Evolutionary conservation across 2,797 vertebrate genomes (phyloP), one percentile per base, ranked within the genome.

Genomic region (Oryzias dopingdopingensis): DNA sequence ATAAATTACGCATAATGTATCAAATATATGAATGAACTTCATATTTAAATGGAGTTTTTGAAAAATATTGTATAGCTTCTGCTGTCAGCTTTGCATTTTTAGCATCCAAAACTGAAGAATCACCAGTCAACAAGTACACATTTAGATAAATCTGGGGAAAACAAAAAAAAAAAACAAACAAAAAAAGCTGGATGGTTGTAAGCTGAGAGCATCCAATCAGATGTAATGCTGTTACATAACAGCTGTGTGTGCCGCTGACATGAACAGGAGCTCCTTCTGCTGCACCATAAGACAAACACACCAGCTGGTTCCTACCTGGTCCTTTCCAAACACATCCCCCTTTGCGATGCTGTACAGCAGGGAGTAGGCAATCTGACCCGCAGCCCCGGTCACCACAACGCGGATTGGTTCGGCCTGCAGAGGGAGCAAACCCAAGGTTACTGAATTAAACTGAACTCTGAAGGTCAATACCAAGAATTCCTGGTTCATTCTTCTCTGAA

Each of bases 301-400:
- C 18, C 2, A 44, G 4, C 24, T 5, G 14, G 2, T 15, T 51
- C 65, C 85, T 86, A 98, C 96, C 96, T 98, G 96, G 51, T 98
- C 95, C 81, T 94, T 95, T 51, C 96, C 96, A 7, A 98, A 98
- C 80, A 98, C 95, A 91, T 97, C 95, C 22, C 96, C 96, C 84
- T 96, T 98, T 64, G 96, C 96, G 57, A 98, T 96, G 88, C 94
- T 94, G 90, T 94, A 97, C 48, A 98, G 92, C 74, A 98, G 89
- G 1, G 96, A 98, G 75, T 98, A 98, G 29, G 96, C 96, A 44
- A 98, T 98, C 85, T 98, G 96, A 50, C 96, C 96, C 0, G 96
- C 96, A 44, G 96, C 96, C 72, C 96, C 96, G 1, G 96, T 98
- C 78, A 98, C 94, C 77, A 98, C 90, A 42, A 97, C 95, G 86